Conservation (phyloP, 1,140 invertebrate species). For the Drosophila guanche region DNA sequence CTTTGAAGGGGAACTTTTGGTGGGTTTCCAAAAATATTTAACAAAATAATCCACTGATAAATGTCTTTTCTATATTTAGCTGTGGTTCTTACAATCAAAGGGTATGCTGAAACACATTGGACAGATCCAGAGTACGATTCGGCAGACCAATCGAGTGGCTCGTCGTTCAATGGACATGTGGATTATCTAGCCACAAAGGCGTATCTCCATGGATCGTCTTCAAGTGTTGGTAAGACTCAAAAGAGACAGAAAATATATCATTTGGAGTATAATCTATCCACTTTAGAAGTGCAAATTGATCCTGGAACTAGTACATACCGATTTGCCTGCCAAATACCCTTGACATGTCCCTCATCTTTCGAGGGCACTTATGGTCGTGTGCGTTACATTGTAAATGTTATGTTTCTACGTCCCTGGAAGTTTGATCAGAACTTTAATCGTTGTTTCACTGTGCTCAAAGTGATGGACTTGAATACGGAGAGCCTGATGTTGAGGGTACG, state of each 20-base stretch:
- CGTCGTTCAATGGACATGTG: conserved; percentile 62
- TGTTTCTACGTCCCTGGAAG: conserved; percentile 89
- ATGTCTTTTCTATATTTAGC: conserved; percentile 23
- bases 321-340: conserved; percentile 85
- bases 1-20: conserved; percentile 8
- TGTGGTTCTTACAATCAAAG: conserved; percentile 62
- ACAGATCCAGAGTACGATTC: conserved; percentile 34
- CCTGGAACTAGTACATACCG: conserved; percentile 85
- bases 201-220: conserved; percentile 53
- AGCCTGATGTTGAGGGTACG: conserved; percentile 59
- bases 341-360: conserved; percentile 87
- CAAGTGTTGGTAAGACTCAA: conserved; percentile 38
- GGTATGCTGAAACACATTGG: conserved; percentile 68
- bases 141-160: conserved; percentile 31
- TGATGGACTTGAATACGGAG: conserved; percentile 89
- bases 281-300: conserved; percentile 53
- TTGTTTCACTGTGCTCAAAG: conserved; percentile 88
- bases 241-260: conserved; percentile 10
- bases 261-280: conserved; percentile 4
- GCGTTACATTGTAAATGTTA: conserved; percentile 87
- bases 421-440: conserved; percentile 89
- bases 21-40: neutral
- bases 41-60: no score
- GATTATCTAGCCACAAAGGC: conserved; percentile 71
- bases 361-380: conserved; percentile 88